Evolutionary conservation across 2,797 vertebrate species (phyloP), one percentile per base, ranked within the genome.

Genomic region (Sebastes itinus): DNA sequence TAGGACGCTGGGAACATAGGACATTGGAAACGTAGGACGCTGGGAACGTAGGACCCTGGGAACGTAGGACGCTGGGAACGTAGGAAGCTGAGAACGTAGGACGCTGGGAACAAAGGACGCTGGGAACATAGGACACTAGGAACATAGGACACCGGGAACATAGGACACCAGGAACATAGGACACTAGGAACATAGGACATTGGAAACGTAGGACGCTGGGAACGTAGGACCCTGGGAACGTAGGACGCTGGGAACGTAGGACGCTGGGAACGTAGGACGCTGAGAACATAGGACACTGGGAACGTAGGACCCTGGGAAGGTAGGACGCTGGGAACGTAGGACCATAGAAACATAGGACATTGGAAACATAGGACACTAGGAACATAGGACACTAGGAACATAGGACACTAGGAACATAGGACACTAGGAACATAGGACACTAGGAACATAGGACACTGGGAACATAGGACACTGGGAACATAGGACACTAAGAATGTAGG

Each of bases 71-170:
- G 1, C 2, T 25, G 0, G 4, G 12, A 28, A 16, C 13, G 0
- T 18, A 28, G 25, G 6, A 59, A 2, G 0, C 1, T 27, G 0
- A 3, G 55, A 58, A 25, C 5, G 0, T 25, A 25, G 12, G n/a
- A 52, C 10, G 0, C 1, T 27, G 1, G 12, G 2, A 25, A 14
- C 6, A 0, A 1, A 7, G 6, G 3, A 27, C 23, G 0, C 3
- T 27, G 0, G 13, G 16, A 28, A 60, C 8, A 0, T 30, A 30
- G 27, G 27, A 30, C 27, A 0, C 0, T 18, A 0, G 25, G 7
- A 59, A 28, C 58, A 2, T 59, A 59, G 7, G 16, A 10, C 7
- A 0, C 3, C 4, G 0, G 4, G 9, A 54, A 54, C 14, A 0
- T 38, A 13, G 12, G 4, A 13, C 35, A 0, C 12, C 5, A 0